These are phyloP conservation scores for Rhogogaster chlorosoma DNA, from an alignment of 2,888 invertebrate genomes.

Conservation along the genomic window DNA sequence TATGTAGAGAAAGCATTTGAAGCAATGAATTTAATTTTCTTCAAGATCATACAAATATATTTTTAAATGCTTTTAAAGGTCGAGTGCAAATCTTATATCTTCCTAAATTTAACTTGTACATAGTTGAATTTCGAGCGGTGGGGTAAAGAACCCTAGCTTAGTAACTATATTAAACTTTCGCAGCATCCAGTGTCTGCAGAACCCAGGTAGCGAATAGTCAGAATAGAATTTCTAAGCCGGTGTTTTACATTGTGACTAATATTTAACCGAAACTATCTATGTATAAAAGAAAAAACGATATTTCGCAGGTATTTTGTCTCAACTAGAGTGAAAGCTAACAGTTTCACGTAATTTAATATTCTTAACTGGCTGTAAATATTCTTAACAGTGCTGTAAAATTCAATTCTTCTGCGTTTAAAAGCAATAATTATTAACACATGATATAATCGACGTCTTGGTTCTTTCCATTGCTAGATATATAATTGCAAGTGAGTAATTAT, in stretches of 20 bases:
- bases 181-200: conserved; percentile 18
- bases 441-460: not conserved
- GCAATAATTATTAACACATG: not conserved
- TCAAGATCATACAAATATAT: conserved; percentile 25
- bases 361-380: not conserved
- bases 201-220: conserved; percentile 13
- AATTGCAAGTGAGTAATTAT: conserved; percentile 28
- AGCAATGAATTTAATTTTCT: not conserved
- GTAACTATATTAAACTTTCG: conserved; percentile 26
- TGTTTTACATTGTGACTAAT: not conserved
- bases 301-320: not conserved
- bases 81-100: conserved; percentile 16
- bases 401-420: not conserved
- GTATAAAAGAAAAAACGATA: not conserved
- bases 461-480: not conserved
- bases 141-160: conserved; percentile 21
- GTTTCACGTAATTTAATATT: conserved; percentile 3
- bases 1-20: not conserved
- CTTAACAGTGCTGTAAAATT: not conserved
- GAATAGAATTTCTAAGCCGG: not conserved
- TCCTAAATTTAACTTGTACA: conserved; percentile 40
- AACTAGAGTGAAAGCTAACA: not conserved
- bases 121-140: conserved; percentile 30
- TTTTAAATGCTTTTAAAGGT: conserved; percentile 7
- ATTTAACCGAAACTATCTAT: not conserved